These are phyloP conservation scores for Nilaparvata lugens DNA, from an alignment of 1,140 invertebrate genomes.

Conservation along the genomic window DNA sequence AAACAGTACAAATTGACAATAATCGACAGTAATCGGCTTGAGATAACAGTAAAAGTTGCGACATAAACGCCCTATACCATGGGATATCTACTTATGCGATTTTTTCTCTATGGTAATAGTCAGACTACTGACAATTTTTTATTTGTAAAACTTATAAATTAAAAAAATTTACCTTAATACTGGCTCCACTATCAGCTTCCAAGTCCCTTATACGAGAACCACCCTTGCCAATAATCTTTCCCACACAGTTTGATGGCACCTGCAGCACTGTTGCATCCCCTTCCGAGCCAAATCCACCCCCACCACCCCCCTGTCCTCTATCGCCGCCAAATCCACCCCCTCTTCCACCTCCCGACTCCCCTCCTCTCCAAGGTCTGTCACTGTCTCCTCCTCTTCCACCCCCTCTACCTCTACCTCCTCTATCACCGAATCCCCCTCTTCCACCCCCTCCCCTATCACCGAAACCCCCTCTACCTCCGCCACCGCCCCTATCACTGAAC, in stretches of 20 bases:
- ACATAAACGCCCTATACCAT: no score
- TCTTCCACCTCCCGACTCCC: conserved; percentile 3
- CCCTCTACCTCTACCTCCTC: conserved; percentile 4
- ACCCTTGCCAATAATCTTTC: conserved; percentile 50
- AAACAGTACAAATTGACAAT: no score
- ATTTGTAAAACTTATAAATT: not conserved
- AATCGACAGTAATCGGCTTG: no score
- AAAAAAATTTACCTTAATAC: conserved; percentile 39
- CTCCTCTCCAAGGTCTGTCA: not conserved
- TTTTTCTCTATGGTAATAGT: no score
- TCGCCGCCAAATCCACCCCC: conserved; percentile 1
- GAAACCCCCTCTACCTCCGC: conserved; percentile 2
- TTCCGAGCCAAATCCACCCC: conserved; percentile 5
- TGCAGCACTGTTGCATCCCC: conserved; percentile 13
- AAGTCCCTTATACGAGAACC: conserved; percentile 66
- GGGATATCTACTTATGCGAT: no score
- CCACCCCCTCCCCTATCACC: not conserved
- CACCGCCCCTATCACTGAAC: not conserved
- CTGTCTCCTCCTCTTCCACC: not conserved
- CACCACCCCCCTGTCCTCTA: not conserved
- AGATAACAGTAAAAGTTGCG: no score
- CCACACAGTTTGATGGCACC: conserved; percentile 29
- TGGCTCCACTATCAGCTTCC: conserved; percentile 47
- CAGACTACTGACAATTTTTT: conserved; percentile 26
- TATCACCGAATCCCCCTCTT: not conserved